phyloP scores from a whole-genome alignment of 2,888 invertebrate genomes.

The Podotricha telesiphe region DNA sequence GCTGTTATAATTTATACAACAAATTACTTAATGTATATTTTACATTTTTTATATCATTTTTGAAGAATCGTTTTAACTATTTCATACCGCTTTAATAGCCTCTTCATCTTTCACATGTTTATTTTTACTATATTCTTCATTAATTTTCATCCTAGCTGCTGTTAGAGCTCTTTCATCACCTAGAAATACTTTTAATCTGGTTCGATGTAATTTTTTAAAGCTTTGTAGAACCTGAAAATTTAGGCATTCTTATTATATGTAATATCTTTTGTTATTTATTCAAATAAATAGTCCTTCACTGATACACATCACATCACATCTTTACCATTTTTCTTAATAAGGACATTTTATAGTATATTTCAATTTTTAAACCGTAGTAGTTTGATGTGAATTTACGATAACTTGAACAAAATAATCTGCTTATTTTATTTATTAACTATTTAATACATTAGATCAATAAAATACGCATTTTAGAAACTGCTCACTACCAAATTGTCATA shows the following conservation, averaged over 20 bases:
- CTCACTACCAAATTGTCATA: too few relatives aligned
- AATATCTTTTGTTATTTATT: background rate
- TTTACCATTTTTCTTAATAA: background rate
- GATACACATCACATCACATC: too few relatives aligned
- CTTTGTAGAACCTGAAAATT: constrained; percentile 84
- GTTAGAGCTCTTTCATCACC: constrained; percentile 86
- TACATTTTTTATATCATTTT: background rate
- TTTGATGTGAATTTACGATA: too few relatives aligned
- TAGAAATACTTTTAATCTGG: constrained; percentile 86
- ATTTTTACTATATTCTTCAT: constrained; percentile 89
- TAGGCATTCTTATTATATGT: constrained; percentile 18
- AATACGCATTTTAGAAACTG: too few relatives aligned
- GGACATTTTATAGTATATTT: background rate
- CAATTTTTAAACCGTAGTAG: background rate
- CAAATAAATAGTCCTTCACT: background rate
- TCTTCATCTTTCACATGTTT: constrained; percentile 83
- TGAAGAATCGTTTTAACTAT: background rate
- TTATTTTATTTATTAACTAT: background rate
- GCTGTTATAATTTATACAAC: background rate
- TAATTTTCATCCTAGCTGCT: constrained; percentile 88
- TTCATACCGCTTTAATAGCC: constrained; percentile 85
- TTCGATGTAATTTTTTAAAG: constrained; percentile 89
- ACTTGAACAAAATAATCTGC: background rate
- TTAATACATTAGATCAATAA: too few relatives aligned
- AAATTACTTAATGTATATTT: constrained; percentile 21